Conservation (phyloP, 2,113 vertebrate genomes). For the Mastomys coucha region DNA sequence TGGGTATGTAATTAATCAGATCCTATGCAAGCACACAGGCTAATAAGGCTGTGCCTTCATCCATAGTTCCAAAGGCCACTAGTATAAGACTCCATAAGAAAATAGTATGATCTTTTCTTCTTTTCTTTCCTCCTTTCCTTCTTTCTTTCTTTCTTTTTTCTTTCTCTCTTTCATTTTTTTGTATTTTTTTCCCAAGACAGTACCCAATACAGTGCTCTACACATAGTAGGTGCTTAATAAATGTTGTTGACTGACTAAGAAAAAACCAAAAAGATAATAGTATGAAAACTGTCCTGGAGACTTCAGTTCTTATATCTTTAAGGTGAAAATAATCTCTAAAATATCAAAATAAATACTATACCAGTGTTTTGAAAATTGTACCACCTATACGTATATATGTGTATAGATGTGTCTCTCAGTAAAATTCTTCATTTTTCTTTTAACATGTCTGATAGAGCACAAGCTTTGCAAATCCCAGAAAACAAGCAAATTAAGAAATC, state of each 20-base stretch:
- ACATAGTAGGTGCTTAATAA: too few relatives aligned
- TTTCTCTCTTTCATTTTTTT: too few relatives aligned
- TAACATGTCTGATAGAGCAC: background rate
- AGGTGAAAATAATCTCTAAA: background rate
- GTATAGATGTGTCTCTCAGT: background rate
- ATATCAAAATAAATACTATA: background rate
- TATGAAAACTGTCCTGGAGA: rapidly evolving
- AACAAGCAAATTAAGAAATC: background rate
- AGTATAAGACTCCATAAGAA: rapidly evolving
- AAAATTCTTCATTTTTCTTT: background rate
- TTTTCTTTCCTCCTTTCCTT: too few relatives aligned
- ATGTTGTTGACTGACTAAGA: too few relatives aligned
- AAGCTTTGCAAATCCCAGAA: background rate
- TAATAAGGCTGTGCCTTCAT: background rate
- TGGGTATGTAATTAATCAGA: background rate
- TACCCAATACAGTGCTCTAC: too few relatives aligned
- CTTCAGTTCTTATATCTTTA: background rate
- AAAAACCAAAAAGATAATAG: too few relatives aligned
- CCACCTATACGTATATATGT: background rate
- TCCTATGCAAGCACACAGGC: background rate
- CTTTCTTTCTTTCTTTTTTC: too few relatives aligned
- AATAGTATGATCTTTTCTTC: too few relatives aligned
- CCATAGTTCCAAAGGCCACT: background rate
- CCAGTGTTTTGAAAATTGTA: background rate
- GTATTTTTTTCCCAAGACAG: too few relatives aligned